phyloP scores from a whole-genome alignment of 2,797 vertebrate species.

The Anas flavirostris region DNA sequence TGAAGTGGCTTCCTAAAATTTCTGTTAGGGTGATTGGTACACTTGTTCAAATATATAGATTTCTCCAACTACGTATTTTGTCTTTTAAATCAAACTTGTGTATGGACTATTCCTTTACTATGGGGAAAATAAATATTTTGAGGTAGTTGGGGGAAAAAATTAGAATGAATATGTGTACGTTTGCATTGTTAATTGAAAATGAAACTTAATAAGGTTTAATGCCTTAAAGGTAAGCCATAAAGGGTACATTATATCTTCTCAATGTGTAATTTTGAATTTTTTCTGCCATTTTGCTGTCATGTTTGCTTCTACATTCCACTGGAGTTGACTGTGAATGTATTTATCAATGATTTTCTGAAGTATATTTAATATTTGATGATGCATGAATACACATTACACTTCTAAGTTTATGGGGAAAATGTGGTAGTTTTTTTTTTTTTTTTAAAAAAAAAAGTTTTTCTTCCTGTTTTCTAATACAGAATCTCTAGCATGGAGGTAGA shows the following conservation, averaged over 20 bases:
- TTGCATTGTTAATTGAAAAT: background rate
- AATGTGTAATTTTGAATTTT: background rate
- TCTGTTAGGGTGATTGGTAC: background rate
- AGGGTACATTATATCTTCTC: background rate
- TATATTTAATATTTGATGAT: background rate
- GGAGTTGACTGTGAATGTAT: background rate
- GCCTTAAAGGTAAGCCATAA: background rate
- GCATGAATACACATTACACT: background rate
- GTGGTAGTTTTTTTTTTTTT: background rate
- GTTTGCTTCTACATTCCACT: background rate
- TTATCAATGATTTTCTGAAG: background rate
- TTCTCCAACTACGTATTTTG: background rate
- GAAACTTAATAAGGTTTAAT: background rate
- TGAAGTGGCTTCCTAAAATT: background rate
- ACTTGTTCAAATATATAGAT: background rate
- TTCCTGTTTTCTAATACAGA: background rate
- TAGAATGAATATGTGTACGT: background rate
- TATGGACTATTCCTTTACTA: background rate
- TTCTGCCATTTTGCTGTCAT: background rate
- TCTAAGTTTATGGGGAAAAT: background rate
- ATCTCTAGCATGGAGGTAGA: background rate
- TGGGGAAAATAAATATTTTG: background rate
- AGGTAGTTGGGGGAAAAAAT: background rate
- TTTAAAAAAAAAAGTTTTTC: background rate
- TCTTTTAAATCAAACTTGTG: background rate